Evolutionary conservation across 2,888 invertebrate species (phyloP).

Genomic region (Lochmaea capreae): DNA sequence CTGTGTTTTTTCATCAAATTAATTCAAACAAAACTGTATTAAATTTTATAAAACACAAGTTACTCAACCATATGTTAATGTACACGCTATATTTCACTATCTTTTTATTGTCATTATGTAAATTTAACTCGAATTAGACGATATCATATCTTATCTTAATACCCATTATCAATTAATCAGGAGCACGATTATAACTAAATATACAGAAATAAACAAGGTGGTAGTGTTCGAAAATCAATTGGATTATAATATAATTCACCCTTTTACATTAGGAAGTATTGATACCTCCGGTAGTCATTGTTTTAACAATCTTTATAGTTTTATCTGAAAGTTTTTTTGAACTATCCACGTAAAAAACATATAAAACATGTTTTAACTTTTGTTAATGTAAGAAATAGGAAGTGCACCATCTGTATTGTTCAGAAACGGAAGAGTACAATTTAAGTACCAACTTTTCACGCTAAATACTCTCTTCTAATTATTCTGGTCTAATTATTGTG

Average conservation of each 20-base stretch:
- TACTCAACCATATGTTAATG: neutral
- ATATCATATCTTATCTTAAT: constrained; percentile 3
- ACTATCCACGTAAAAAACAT: too few species aligned
- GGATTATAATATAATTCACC: too few species aligned
- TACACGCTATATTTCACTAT: neutral
- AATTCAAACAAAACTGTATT: too few species aligned
- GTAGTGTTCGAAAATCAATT: neutral
- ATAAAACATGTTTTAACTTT: neutral
- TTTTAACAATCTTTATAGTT: neutral
- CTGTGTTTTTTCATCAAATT: neutral
- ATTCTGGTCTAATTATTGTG: constrained; percentile 2
- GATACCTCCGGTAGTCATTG: neutral
- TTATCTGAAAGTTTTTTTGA: neutral
- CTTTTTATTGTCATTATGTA: neutral
- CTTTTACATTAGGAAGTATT: too few species aligned
- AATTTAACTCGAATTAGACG: neutral
- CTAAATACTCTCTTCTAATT: neutral
- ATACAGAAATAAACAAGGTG: neutral
- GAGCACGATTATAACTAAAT: neutral
- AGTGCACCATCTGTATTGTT: neutral
- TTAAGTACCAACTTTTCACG: neutral
- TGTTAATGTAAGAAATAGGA: neutral
- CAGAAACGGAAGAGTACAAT: neutral
- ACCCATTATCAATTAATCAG: neutral
- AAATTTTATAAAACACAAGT: neutral